These are phyloP conservation scores for Diarsia rubi DNA, from an alignment of 2,888 invertebrate genomes.

Conservation along the genomic window DNA sequence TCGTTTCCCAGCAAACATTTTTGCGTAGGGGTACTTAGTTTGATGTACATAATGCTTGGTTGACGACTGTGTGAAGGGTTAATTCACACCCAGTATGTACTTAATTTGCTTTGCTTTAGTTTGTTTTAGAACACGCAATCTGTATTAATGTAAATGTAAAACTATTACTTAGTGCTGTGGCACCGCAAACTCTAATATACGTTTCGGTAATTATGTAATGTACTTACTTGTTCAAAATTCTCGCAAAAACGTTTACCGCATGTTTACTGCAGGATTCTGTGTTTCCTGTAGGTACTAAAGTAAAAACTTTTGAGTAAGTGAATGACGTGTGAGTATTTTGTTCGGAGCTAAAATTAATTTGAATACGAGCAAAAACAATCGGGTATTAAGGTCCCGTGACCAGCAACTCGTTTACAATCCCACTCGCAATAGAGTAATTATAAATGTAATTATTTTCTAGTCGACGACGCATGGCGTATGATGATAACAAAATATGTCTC, in stretches of 20 bases:
- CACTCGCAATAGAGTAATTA: constrained; percentile 58
- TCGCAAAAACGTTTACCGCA: constrained; percentile 35
- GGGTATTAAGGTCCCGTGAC: neutral
- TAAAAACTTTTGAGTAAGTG: constrained; percentile 34
- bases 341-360: constrained; percentile 41
- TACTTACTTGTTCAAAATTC: constrained; percentile 30
- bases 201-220: constrained; percentile 36
- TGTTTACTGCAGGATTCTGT: constrained; percentile 28
- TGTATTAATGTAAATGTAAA: constrained; percentile 23
- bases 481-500: constrained; percentile 61
- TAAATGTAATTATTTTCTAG: constrained; percentile 63
- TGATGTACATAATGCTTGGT: no score
- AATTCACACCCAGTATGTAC: no score
- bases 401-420: constrained; percentile 10
- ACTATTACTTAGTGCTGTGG: constrained; percentile 17
- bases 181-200: constrained; percentile 14
- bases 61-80: no score
- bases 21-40: no score
- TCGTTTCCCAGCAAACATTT: no score
- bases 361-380: constrained; percentile 24
- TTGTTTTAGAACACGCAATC: neutral
- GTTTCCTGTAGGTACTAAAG: constrained; percentile 6
- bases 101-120: neutral
- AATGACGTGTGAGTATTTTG: constrained; percentile 26
- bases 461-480: constrained; percentile 35